phyloP scores from a whole-genome alignment of 2,113 vertebrate genomes.

The Rhineura floridana region DNA sequence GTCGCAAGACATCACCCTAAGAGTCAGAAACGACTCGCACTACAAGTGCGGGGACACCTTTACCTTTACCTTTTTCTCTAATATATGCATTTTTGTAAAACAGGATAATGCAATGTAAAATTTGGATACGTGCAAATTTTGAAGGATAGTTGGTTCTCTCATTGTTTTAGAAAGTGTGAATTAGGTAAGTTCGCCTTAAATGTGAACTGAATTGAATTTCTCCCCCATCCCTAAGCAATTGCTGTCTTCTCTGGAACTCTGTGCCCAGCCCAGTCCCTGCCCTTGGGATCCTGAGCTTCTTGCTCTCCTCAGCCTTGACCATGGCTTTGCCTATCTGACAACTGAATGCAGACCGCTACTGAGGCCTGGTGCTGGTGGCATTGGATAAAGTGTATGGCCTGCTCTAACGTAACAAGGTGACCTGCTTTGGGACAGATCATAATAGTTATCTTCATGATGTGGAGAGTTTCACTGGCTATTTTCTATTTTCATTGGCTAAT shows the following conservation, averaged over 20 bases:
- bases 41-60: no score
- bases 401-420: background rate
- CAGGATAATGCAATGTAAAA: no score
- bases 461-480: background rate
- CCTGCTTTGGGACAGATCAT: background rate
- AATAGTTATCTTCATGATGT: background rate
- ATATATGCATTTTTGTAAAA: no score
- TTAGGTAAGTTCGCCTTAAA: no score
- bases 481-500: background rate
- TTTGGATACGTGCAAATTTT: no score
- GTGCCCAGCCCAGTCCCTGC: background rate
- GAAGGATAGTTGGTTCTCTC: no score
- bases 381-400: background rate
- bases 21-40: no score
- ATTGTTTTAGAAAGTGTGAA: no score
- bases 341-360: background rate
- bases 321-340: background rate
- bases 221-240: no score
- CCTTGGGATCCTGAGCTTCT: background rate
- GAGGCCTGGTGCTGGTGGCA: background rate
- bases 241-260: background rate
- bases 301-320: background rate
- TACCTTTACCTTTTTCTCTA: no score
- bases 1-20: no score
- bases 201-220: no score